Conservation (phyloP, 2,888 invertebrate genomes). For the Acrobasis consociella region DNA sequence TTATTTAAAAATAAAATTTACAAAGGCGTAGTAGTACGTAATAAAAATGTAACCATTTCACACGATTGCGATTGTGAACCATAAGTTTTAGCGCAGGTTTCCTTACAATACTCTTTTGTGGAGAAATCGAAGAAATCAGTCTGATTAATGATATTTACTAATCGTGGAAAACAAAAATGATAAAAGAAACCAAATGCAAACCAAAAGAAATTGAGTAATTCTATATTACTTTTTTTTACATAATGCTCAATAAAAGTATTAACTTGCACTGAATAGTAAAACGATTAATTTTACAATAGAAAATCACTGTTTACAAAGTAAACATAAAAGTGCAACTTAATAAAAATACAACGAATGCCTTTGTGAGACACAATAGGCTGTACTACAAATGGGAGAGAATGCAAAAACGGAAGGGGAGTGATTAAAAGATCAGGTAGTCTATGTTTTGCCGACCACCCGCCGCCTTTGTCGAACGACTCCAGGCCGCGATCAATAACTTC, state of each 20-base stretch:
- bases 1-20: no score
- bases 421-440: slow-evolving; percentile 68
- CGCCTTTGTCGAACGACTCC: slow-evolving; percentile 31
- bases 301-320: not conserved
- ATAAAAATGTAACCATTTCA: no score
- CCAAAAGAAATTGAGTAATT: not conserved
- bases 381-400: slow-evolving; percentile 39
- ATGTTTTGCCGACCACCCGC: slow-evolving; percentile 43
- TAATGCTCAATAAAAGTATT: not conserved
- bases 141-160: no score
- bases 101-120: no score
- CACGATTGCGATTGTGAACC: no score
- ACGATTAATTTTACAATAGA: not conserved
- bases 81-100: no score
- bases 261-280: not conserved
- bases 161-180: no score
- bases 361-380: slow-evolving; percentile 20
- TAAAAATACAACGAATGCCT: not conserved
- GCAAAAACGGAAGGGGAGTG: slow-evolving; percentile 51
- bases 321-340: slow-evolving; percentile 13
- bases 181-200: not conserved
- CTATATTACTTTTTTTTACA: not conserved
- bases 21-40: no score
- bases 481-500: slow-evolving; percentile 16
- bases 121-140: no score